A percentile compares a stretch with the other conserved stretches of the same genome.
These are phyloP conservation scores for Lithophane leautieri DNA, from an alignment of 2,888 invertebrate species.

Conservation along the genomic window DNA sequence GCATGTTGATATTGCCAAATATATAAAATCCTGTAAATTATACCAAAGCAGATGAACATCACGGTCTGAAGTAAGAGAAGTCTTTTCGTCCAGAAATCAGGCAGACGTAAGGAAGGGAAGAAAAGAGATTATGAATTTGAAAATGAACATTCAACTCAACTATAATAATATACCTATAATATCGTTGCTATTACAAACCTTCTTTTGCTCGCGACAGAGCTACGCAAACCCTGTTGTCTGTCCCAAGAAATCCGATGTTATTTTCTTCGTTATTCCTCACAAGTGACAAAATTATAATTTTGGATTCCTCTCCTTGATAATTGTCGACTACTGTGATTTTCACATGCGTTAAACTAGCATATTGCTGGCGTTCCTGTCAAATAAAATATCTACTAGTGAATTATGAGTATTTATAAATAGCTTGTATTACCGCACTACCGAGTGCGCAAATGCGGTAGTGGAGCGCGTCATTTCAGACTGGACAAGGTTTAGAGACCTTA, in stretches of 20 bases:
- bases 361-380: slow-evolving; percentile 78
- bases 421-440: no score
- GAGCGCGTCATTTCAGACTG: no score
- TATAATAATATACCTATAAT: not conserved
- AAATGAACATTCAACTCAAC: not conserved
- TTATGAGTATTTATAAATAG: not conserved
- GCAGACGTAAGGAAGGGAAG: not conserved
- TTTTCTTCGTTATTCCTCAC: slow-evolving; percentile 93
- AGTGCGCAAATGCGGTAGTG: no score
- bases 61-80: not conserved
- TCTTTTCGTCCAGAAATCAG: not conserved
- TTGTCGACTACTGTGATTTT: slow-evolving; percentile 94
- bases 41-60: slow-evolving; percentile 5
- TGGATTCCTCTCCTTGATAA: slow-evolving; percentile 95
- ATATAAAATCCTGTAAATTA: slow-evolving; percentile 90
- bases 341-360: slow-evolving; percentile 86
- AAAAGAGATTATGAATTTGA: not conserved
- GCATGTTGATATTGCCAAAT: slow-evolving; percentile 92
- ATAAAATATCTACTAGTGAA: not conserved
- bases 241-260: slow-evolving; percentile 93
- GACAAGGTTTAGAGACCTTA: not conserved
- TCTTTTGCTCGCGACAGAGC: slow-evolving; percentile 93
- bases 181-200: slow-evolving; percentile 66
- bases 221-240: slow-evolving; percentile 94
- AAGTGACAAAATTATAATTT: slow-evolving; percentile 94